Evolutionary conservation across 37 sponge, comb jelly and placozoan species (phyloP).

Genomic region (Lycopodina hypogea): DNA sequence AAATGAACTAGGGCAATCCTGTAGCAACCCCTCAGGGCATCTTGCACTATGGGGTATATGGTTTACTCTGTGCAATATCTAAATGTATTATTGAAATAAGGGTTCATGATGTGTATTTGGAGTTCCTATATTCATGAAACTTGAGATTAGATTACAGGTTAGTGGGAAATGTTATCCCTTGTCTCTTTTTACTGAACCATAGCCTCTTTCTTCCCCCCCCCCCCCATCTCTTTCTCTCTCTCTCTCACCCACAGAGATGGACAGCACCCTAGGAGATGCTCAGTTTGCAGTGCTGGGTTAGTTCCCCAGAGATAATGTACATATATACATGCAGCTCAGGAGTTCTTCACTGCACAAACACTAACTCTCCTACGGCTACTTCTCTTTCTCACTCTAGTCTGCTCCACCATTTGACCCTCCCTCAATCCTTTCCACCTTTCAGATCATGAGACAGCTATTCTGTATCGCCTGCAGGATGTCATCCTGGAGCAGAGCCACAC

Average conservation of each 20-base stretch:
- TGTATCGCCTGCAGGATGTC: slow-evolving; percentile 91
- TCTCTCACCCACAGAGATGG: slow-evolving; percentile 62
- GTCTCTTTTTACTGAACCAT: background rate
- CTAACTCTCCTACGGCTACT: background rate
- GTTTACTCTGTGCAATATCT: too few relatives aligned
- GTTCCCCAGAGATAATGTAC: background rate
- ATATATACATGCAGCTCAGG: background rate
- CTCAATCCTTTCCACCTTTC: background rate
- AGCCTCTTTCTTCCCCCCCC: slow-evolving; percentile 15
- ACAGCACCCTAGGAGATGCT: slow-evolving; percentile 84
- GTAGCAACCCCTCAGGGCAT: too few relatives aligned
- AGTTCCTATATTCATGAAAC: too few relatives aligned
- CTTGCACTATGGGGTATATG: too few relatives aligned
- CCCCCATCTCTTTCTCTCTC: slow-evolving; percentile 17
- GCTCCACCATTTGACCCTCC: background rate
- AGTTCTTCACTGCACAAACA: background rate
- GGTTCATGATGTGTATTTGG: too few relatives aligned
- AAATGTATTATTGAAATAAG: too few relatives aligned
- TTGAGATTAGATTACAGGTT: too few relatives aligned
- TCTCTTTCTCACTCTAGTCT: background rate
- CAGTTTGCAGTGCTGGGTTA: slow-evolving; percentile 87
- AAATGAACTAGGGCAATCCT: too few relatives aligned
- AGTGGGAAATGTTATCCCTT: too few relatives aligned
- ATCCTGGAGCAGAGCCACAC: slow-evolving; percentile 67
- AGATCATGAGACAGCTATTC: slow-evolving; percentile 89